Base-by-base conservation (phyloP, 2,113 vertebrate species). In the Halcyon malimbica region DNA sequence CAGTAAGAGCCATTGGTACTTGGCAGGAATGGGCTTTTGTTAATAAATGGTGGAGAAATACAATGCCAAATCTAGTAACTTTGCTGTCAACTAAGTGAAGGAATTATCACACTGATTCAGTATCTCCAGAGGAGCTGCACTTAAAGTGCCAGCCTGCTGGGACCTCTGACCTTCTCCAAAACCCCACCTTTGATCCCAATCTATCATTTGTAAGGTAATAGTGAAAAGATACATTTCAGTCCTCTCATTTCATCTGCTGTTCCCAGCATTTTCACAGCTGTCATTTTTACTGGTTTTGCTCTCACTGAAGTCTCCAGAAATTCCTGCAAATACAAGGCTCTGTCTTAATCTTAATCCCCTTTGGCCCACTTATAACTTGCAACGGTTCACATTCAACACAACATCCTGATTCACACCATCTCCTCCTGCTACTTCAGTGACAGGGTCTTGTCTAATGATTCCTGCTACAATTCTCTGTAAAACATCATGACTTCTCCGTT, bases 31-130 rank as follows among this genome's bases (percentile, higher is more conserved):
- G 39, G 56, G 42, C 51, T 90, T 95, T 92, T 81, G 59, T 83
- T 92, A 94, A 63, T n/a, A 93, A 89, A 6, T 10, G 11, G 39
- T 26, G 19, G 24, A 82, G 95, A 96, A 97, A 96, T 70, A 88
- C 39, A 95, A 89, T 84, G 60, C 53, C 71, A 84, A 75, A 57
- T 73, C 60, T n/a, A 69, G 60, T 60, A 91, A 89, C 50, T 87
- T 87, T 46, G 73, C 90, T 91, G 73, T 62, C 69, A 92, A 57
- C 73, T 51, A 87, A 89, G 24, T 4, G 6, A 88, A 84, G 83
- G 69, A 50, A 96, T 90, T 82, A 88, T 54, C 56, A 76, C 33
- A 17, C 23, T 41, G 75, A 89, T 91, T 82, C 39, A 53, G 68
- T 84, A 68, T 33, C 92, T 62, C 37, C 37, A 76, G 62, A 62